Evolutionary conservation across 1,140 invertebrate genomes (phyloP).

Genomic region (Polyergus mexicanus): DNA sequence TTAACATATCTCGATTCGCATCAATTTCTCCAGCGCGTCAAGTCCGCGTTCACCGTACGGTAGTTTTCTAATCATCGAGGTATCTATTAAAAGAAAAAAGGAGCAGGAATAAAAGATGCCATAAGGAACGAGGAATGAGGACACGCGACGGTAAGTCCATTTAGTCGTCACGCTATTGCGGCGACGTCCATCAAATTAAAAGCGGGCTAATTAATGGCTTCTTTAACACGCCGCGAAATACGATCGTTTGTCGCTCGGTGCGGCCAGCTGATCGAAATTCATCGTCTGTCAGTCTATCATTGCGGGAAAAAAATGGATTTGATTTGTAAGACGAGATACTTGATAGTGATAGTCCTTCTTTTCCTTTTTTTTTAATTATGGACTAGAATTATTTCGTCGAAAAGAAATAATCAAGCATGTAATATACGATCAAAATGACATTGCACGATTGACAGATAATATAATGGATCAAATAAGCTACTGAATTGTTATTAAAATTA

Average conservation of each 20-base stretch:
- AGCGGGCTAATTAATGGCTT: constrained; percentile 62
- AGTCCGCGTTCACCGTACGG: not conserved
- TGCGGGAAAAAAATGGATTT: not conserved
- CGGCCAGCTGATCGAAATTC: constrained; percentile 5
- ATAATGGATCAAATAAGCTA: constrained; percentile 1
- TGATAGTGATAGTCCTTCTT: not conserved
- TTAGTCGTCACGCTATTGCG: constrained; percentile 47
- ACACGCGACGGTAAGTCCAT: constrained; percentile 57
- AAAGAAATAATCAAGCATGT: not conserved
- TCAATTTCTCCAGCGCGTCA: constrained; percentile 34
- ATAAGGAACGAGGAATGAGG: not conserved
- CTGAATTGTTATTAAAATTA: not conserved
- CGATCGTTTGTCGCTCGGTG: constrained; percentile 26
- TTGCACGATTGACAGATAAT: not conserved
- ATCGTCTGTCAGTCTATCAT: constrained; percentile 2
- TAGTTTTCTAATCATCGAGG: constrained; percentile 42
- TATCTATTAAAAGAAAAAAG: constrained; percentile 9
- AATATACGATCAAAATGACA: not conserved
- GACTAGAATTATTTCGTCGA: not conserved
- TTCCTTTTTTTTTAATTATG: not conserved
- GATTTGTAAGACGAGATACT: constrained; percentile 2
- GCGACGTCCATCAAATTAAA: constrained; percentile 61
- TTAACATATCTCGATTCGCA: constrained; percentile 26
- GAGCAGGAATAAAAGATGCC: not conserved
- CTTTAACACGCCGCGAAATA: constrained; percentile 42